phyloP scores from a whole-genome alignment of 2,888 invertebrate species.

The Tupiocoris notatus region DNA sequence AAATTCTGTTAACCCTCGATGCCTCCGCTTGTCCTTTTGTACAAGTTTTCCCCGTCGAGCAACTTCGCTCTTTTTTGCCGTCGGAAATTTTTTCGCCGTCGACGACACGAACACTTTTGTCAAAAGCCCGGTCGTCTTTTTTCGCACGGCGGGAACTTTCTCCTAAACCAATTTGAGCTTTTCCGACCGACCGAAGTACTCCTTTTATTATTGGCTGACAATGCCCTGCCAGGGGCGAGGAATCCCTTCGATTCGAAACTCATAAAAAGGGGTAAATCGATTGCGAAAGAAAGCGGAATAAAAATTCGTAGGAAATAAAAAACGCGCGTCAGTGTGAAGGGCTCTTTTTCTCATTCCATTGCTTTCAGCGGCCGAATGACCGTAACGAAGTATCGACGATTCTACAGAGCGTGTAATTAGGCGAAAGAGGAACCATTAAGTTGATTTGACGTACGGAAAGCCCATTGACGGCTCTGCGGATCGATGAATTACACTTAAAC shows the following conservation, averaged over 20 bases:
- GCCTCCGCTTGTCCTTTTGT: constrained; percentile 15
- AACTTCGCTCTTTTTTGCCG: constrained; percentile 3
- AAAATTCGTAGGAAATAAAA: no score
- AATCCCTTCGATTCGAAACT: background rate
- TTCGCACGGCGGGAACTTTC: background rate
- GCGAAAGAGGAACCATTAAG: constrained; percentile 19
- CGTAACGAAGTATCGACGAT: constrained; percentile 8
- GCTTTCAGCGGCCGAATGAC: background rate
- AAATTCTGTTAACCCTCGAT: constrained; percentile 44
- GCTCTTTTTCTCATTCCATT: no score
- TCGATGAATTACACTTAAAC: constrained; percentile 1
- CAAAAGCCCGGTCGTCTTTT: background rate
- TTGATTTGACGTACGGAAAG: constrained; percentile 26
- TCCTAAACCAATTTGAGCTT: constrained; percentile 35
- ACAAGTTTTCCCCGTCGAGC: constrained; percentile 6
- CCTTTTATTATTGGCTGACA: constrained; percentile 47
- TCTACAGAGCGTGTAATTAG: background rate
- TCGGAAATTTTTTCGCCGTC: background rate
- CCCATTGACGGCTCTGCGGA: background rate
- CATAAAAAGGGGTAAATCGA: constrained; percentile 39
- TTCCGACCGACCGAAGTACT: constrained; percentile 36
- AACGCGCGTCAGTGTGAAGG: no score
- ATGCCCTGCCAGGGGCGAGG: constrained; percentile 35
- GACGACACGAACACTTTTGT: background rate
- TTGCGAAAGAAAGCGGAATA: constrained; percentile 17